Base-by-base conservation (phyloP, 2,113 vertebrate species). In the Petroica traversi region DNA sequence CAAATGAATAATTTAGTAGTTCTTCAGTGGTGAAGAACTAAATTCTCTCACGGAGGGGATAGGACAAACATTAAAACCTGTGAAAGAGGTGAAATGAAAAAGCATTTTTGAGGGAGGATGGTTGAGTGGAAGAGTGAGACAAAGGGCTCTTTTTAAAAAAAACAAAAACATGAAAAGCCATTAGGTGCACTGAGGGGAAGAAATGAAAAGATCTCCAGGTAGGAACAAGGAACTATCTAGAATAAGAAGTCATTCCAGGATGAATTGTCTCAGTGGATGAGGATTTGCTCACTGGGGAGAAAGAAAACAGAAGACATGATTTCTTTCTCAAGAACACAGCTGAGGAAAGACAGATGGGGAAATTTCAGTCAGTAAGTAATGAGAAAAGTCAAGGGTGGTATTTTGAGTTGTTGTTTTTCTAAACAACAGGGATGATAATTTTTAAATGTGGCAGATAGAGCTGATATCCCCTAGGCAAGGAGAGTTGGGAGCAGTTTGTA, bases 381-480 rank as follows among this genome's bases (percentile, higher is more conserved):
- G 78, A 94, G 74, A 82, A 93, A 79, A 95, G 87, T 94, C 94
- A 93, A 54, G 94, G 87, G 89, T 94, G 58, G 58, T 76, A 55
- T 89, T 95, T 74, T 73, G 87, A 92, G 74, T 55, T 94, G 85
- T 68, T 95, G 88, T 87, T 96, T 95, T 92, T 87, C 87, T 85
- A 91, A 89, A 91, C 83, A 95, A 97, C 85, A 89, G 87, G 78
- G 73, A 89, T 79, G 74, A 89, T 94, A 1, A 91, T 92, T 96
- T 95, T 95, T 79, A 95, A 95, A 89, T 54, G 58, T 88, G 87
- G 87, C 93, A 95, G 81, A 94, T 89, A 94, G 77, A 89, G 73
- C 34, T 73, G 89, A 87, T 95, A 85, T 69, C 64, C 94, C 74
- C 84, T 85, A 95, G 91, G 91, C 91, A 96, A 96, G 92, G 46